A percentile compares a stretch with the other conserved stretches of the same genome.
Evolutionary conservation across 1,140 invertebrate genomes (phyloP).

Genomic region (Trachelipus rathkii): DNA sequence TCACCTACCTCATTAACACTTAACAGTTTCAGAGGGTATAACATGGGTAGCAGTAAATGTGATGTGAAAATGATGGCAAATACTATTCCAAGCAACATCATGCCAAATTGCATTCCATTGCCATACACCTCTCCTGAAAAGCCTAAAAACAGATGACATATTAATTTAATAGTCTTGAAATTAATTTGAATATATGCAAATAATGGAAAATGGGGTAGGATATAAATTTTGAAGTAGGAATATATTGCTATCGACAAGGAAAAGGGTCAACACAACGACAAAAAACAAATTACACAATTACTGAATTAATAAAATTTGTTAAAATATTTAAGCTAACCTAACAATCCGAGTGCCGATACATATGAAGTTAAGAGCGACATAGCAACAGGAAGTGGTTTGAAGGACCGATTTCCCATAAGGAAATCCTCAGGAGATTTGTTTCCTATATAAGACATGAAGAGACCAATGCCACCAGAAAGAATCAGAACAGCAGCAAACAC

Average conservation of each 20-base stretch:
- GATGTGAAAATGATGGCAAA: not conserved
- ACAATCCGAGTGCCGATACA: constrained; percentile 1
- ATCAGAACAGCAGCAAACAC: constrained; percentile 16
- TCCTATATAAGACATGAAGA: constrained; percentile 17
- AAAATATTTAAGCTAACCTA: constrained; percentile 4
- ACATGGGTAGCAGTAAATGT: constrained; percentile 14
- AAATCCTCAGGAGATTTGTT: constrained; percentile 24
- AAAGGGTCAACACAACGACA: not conserved
- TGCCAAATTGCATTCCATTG: not conserved
- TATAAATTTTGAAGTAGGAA: not conserved
- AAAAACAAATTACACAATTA: not conserved
- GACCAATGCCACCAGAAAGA: constrained; percentile 6
- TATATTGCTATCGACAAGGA: not conserved
- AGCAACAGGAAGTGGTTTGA: constrained; percentile 19
- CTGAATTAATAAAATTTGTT: not conserved
- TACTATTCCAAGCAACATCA: constrained; percentile 6
- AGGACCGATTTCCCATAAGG: constrained; percentile 22
- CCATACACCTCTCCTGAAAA: constrained; percentile 19
- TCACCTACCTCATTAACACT: constrained; percentile 17
- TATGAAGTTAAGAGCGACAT: constrained; percentile 18
- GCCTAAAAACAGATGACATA: not conserved
- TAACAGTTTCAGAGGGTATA: constrained; percentile 16
- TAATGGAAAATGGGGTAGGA: not conserved
- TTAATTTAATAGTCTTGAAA: not conserved
- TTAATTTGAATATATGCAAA: too few species aligned